Evolutionary conservation across 1,140 invertebrate genomes (phyloP).

Genomic region (Rhopalosiphum padi): DNA sequence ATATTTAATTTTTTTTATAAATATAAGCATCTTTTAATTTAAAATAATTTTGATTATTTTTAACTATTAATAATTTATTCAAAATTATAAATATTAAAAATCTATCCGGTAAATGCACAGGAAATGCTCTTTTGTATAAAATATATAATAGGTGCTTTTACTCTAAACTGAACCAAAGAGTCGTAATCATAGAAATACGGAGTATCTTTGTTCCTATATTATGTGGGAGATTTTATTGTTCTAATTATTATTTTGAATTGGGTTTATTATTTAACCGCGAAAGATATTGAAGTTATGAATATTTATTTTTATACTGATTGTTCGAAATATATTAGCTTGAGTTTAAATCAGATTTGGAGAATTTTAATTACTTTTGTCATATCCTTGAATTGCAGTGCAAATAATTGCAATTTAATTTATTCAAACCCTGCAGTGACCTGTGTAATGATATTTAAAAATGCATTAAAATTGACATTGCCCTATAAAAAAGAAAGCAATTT

Average conservation of each 20-base stretch:
- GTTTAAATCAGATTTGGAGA: background rate
- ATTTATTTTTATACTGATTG: background rate
- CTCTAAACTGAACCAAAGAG: too few relatives aligned
- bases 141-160: too few relatives aligned
- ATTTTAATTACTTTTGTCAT: background rate
- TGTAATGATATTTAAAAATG: background rate
- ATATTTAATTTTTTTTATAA: too few relatives aligned
- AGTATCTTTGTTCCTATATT: too few relatives aligned
- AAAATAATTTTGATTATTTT: too few relatives aligned
- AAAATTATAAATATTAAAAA: too few relatives aligned
- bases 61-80: too few relatives aligned
- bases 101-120: too few relatives aligned
- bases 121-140: too few relatives aligned
- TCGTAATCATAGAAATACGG: too few relatives aligned
- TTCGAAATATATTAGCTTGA: background rate
- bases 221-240: background rate
- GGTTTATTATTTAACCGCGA: background rate
- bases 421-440: background rate
- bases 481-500: background rate
- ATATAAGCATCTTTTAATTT: too few relatives aligned
- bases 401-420: background rate
- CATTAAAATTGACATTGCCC: background rate
- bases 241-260: background rate
- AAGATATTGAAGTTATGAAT: background rate
- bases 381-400: background rate